Base-by-base conservation (phyloP, 2,888 invertebrate species). In the Agrotis clavis region DNA sequence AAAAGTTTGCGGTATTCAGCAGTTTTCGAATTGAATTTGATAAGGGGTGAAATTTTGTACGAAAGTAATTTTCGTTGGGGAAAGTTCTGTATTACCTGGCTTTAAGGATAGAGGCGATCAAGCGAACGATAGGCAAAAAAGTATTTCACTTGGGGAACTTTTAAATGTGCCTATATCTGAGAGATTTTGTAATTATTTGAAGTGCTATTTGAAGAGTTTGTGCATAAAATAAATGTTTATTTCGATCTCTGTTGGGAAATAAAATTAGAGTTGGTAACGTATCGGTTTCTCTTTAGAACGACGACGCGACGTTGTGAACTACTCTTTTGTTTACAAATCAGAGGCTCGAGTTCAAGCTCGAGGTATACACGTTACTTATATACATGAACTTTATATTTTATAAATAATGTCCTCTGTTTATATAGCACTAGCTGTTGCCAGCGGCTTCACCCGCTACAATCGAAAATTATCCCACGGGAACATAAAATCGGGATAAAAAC, bases 11-110 rank as follows among this genome's bases (percentile, higher is more conserved):
- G 87, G 84, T 87, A 86, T 85, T 86, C 85, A 83, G 85, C 88
- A 88, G 87, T 88, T 90, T 83, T 86, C 79, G 85, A 88, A 90
- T 90, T 90, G 90, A 90, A 91, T 91, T 91, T 91, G 89, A 91
- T 89, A 91, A 89, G 89, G 90, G 91, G 87, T 89, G 77, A 91
- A 89, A 89, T 90, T 90, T 89, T 86, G 86, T 86, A 86, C 81
- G 85, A 88, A 88, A 90, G 91, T 90, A 89, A 90, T 91, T 89
- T 91, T 88, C 87, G 83, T 86, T 74, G 79, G 81, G 74, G 60
- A 87, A 90, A 88, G 83, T 90, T 90, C 78, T 84, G 80, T 87
- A 86, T 88, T 87, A 90, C 88, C 89, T 89, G 89, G 86, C 86
- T 88, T 89, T 88, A 74, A 77, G 88, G 87, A 87, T 88, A 83